phyloP scores from a whole-genome alignment of 2,888 invertebrate genomes.

The Netelia inedita region DNA sequence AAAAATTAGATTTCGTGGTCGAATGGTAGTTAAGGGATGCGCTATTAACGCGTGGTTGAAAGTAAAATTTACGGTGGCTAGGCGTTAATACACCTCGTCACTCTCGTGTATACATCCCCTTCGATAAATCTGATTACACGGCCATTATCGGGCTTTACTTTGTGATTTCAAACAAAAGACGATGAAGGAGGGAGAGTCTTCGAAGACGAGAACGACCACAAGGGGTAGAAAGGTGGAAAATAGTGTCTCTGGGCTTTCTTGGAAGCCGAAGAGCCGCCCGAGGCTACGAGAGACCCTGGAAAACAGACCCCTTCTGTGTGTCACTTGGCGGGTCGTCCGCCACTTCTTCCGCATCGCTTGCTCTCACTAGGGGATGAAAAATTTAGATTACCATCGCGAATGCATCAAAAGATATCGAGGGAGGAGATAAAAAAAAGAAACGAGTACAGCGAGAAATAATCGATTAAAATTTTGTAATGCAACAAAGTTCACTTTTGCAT shows the following conservation, averaged over 20 bases:
- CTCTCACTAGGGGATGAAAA: slow-evolving; percentile 84
- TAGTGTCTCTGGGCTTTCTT: slow-evolving; percentile 55
- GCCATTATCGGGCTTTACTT: slow-evolving; percentile 76
- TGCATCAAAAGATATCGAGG: slow-evolving; percentile 37
- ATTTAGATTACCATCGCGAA: slow-evolving; percentile 84
- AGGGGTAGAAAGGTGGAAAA: slow-evolving; percentile 43
- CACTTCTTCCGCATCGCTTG: slow-evolving; percentile 82
- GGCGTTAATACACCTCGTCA: slow-evolving; percentile 70
- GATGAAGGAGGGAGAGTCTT: slow-evolving; percentile 23
- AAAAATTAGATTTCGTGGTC: slow-evolving; percentile 33
- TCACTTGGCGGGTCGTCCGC: slow-evolving; percentile 66
- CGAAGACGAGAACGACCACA: slow-evolving; percentile 37
- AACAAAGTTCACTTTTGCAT: not conserved
- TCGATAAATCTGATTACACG: slow-evolving; percentile 75
- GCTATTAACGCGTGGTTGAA: not conserved
- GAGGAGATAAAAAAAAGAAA: not conserved
- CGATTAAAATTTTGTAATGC: not conserved
- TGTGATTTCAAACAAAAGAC: slow-evolving; percentile 78
- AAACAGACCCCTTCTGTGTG: slow-evolving; percentile 59
- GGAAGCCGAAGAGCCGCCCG: slow-evolving; percentile 42
- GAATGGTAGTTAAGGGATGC: slow-evolving; percentile 32
- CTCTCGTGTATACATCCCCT: slow-evolving; percentile 69
- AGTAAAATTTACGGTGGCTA: slow-evolving; percentile 46
- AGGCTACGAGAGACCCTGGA: slow-evolving; percentile 53
- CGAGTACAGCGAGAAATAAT: not conserved